Evolutionary conservation across 2,888 invertebrate species (phyloP).

Genomic region (Hermaeophaga mercurialis): DNA sequence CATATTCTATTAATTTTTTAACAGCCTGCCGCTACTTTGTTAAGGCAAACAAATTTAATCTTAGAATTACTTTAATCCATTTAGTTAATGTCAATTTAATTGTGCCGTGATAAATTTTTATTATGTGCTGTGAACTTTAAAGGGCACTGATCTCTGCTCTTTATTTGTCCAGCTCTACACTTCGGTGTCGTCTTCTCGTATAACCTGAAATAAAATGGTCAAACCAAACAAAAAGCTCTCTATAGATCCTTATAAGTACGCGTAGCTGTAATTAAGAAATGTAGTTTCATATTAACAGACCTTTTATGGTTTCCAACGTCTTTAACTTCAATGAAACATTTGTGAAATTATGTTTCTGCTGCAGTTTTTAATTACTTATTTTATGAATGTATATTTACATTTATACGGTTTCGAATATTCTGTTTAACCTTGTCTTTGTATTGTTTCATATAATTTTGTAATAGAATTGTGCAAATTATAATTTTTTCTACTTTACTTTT

Average conservation of each 20-base stretch:
- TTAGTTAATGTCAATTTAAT: constrained; percentile 17
- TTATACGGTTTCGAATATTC: no score
- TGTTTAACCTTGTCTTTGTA: no score
- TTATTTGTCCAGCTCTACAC: not conserved
- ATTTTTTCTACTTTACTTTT: no score
- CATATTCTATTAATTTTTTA: no score
- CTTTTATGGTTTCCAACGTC: no score
- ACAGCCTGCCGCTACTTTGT: not conserved
- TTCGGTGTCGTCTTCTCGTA: not conserved
- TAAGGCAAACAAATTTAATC: not conserved
- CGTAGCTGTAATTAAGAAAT: constrained; percentile 3
- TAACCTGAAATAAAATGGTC: not conserved
- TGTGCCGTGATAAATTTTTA: constrained; percentile 19
- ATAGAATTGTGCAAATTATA: no score
- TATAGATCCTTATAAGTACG: not conserved
- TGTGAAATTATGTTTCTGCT: no score
- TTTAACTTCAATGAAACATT: no score
- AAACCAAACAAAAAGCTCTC: not conserved
- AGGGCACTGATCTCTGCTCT: constrained; percentile 19
- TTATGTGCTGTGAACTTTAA: constrained; percentile 19
- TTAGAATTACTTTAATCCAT: constrained; percentile 12
- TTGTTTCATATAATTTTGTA: no score
- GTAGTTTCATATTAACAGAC: no score
- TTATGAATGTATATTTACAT: no score
- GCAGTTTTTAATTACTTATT: no score